Base-by-base conservation (phyloP, 2,888 invertebrate genomes). In the Yponomeuta plumbellus region DNA sequence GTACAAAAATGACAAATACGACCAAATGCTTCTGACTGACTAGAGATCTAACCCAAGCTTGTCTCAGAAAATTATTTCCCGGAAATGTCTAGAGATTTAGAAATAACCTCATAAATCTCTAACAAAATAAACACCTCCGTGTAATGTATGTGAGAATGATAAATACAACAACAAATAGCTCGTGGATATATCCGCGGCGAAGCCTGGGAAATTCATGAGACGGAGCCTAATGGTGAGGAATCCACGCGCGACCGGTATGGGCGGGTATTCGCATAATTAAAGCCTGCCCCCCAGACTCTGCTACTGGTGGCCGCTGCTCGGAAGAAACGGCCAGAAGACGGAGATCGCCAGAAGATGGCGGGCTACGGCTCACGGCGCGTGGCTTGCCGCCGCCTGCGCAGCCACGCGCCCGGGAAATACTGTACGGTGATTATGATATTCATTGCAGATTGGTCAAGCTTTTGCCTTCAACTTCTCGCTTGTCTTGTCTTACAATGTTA, bases 181-280 rank as follows among this genome's bases (percentile, higher is more conserved):
- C 44, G 44, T 52, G 44, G 44, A 52, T 52, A 44, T 44, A 52
- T 52, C 44, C 44, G 17, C 17, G 4, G 44, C 17, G 44, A 17
- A 52, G 44, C 44, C 44, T 52, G 44, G 44, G 44, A 52, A 52
- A 52, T 52, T 52, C 44, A 52, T 52, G 44, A 52, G 44, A 17
- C 44, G 44, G 44, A 13, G 44, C 1, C 44, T 52, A 17, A 52
- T 52, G 17, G 44, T 5, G 17, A 13, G 44, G 44, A 52, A 52
- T 52, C 44, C 44, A 52, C 44, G 44, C 44, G 44, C 44, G 44
- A 52, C 44, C 44, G 44, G 44, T 52, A 13, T 13, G 2, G 17
- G 17, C 44, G 17, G 44, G 44, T 52, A 52, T 52, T 52, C 44
- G 44, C 44, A 52, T 52, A 52, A 52, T 52, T 52, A 52, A 17